phyloP scores from a whole-genome alignment of 30 jellyfish, hydroid and myxozoan genomes.

The Catostylus mosaicus region DNA sequence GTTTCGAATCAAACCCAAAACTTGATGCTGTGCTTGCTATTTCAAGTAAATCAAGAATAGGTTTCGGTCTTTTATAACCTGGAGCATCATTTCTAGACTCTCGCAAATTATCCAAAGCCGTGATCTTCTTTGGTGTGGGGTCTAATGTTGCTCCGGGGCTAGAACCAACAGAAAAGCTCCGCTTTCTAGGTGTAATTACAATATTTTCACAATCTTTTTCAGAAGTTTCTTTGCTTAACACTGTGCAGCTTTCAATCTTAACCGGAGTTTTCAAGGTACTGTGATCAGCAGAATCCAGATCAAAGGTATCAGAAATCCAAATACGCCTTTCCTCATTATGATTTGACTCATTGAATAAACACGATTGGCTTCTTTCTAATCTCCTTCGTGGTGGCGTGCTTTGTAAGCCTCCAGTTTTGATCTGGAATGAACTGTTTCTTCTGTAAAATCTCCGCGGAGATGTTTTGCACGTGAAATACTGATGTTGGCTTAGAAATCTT shows the following conservation, averaged over 20 bases:
- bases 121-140: neutral
- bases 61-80: constrained; percentile 6
- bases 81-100: neutral
- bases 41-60: constrained; percentile 17
- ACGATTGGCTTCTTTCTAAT: constrained; percentile 32
- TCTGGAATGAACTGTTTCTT: neutral
- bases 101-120: neutral
- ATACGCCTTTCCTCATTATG: neutral
- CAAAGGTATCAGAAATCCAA: too few species aligned
- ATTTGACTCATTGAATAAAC: neutral
- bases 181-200: neutral
- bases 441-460: constrained; percentile 67
- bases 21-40: constrained; percentile 9
- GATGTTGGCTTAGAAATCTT: constrained; percentile 30
- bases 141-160: neutral
- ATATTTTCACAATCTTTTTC: neutral
- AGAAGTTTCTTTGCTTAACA: neutral
- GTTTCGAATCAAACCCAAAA: constrained; percentile 15
- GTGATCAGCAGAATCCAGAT: too few species aligned
- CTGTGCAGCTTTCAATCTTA: neutral
- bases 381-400: neutral
- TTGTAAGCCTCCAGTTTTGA: neutral
- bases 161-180: neutral
- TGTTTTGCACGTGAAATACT: constrained; percentile 56
- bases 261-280: neutral